Base-by-base conservation (phyloP, 2,888 invertebrate species). In the Lysandra coridon region DNA sequence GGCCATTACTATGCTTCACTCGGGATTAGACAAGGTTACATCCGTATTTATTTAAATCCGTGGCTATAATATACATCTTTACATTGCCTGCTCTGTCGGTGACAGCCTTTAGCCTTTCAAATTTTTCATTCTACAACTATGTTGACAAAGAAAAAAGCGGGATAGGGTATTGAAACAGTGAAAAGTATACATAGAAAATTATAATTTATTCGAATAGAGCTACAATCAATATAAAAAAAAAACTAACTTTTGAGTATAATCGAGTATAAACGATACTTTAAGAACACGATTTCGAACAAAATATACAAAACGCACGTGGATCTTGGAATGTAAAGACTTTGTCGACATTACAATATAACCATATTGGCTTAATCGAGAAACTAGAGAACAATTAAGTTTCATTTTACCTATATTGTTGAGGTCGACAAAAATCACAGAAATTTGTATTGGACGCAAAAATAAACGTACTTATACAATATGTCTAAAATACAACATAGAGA, bases 141-240 rank as follows among this genome's bases (percentile, higher is more conserved):
- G 69, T 33, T 69, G 17, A 33, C 4, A 33, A 14, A 37, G 69
- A 37, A 17, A 33, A 57, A 49, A 57, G 17, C 4, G 14, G 33
- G 69, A 81, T 91, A 89, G 83, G 85, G 87, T 12, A 99, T 99
- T 7, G 57, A 5, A 33, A n/a, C 85, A 88, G 87, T 87, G 85
- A 91, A 91, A 91, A 82, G 85, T 82, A 81, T 64, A 80, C 60
- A 80, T 92, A 90, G 83, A 91, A 92, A 92, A 90, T 89, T 92
- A 93, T 93, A 92, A 92, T 93, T 93, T 93, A 93, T 91, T 89
- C 85, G 88, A 87, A 87, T 90, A 91, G 88, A 90, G 86, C 90
- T 92, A 92, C 85, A 87, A 85, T 88, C 90, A 88, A 90, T 90
- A 90, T 89, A 89, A 88, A 89, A 85, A 89, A 85, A 86, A 85